Base-by-base conservation (phyloP, 2,888 invertebrate species). In the Hydriomena furcata region DNA sequence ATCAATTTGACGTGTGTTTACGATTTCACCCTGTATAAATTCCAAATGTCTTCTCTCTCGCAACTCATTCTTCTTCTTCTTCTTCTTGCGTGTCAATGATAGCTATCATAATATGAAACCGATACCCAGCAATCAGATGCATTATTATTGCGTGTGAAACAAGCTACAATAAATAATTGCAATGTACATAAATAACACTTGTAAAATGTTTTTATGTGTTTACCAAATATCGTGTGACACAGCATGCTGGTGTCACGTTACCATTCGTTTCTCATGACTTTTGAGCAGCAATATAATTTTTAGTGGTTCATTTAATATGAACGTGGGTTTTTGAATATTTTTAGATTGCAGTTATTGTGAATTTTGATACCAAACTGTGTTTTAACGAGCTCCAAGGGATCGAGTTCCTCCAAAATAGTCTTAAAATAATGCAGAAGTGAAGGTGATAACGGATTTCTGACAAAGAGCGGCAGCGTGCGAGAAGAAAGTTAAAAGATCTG, bases 221-320 rank as follows among this genome's bases (percentile, higher is more conserved):
- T 67, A 68, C 69, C 60, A 67, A 70, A 68, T 73, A 64, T 70
- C 69, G 62, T 61, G 58, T 77, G 68, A 64, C 73, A 71, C 60
- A 65, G 63, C 70, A 71, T 72, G 67, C 63, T 53, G 53, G 66
- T 65, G 50, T 80, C 57, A 52, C 4, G 61, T 79, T 78, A 65
- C 78, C 41, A 40, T 60, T 55, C 45, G 50, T 54, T 54, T 56
- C 58, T 49, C 58, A 55, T 61, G 52, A 44, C 25, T 46, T 48
- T 41, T 49, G 41, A 49, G 41, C 41, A 48, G 55, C 32, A 55
- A 54, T 60, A 55, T 46, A 50, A 52, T 57, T 60, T 54, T 60
- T 60, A 60, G 42, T 54, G 55, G 55, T 45, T 32, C 34, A 42
- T 45, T 41, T 41, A 40, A 21, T 28, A 41, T 21, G 30, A 7